phyloP scores from a whole-genome alignment of 2,113 vertebrate genomes.

The Oenanthe melanoleuca region DNA sequence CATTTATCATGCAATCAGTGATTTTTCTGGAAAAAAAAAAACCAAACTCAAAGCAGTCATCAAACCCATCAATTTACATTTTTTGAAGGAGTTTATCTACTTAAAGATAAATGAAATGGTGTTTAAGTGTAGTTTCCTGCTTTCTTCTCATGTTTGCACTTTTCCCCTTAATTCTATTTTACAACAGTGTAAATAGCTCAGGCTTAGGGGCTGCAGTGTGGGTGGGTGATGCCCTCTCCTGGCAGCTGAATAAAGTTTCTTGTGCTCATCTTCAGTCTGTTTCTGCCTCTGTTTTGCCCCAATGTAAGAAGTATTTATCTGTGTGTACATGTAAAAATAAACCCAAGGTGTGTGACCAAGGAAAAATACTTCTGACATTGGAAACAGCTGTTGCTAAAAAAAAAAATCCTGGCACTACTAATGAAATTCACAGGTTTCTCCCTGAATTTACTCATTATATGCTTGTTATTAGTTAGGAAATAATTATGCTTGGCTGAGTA shows the following conservation, averaged over 20 bases:
- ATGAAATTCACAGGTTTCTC: not conserved
- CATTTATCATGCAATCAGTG: fast-evolving
- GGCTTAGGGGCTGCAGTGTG: not conserved
- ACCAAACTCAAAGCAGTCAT: not conserved
- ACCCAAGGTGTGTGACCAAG: not conserved
- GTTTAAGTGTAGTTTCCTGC: fast-evolving
- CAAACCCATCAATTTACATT: not conserved
- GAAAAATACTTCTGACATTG: not conserved
- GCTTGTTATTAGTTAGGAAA: not conserved
- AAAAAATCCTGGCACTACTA: not conserved
- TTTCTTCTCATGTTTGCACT: not conserved
- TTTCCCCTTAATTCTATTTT: not conserved
- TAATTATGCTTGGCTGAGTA: not conserved
- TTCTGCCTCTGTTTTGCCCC: not conserved
- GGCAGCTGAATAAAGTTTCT: not conserved
- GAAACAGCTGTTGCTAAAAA: not conserved
- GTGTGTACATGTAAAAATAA: not conserved
- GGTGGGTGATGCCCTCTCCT: conserved; percentile 14
- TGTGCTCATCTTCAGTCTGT: fast-evolving
- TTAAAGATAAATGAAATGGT: not conserved
- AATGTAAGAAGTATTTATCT: fast-evolving
- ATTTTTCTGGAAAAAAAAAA: not conserved
- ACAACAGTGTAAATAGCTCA: not conserved
- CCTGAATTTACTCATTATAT: not conserved
- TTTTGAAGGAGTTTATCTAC: not conserved